Evolutionary conservation across 2,113 vertebrate genomes (phyloP), one percentile per base, ranked within the genome.

Genomic region (Opisthocomus hoazin): DNA sequence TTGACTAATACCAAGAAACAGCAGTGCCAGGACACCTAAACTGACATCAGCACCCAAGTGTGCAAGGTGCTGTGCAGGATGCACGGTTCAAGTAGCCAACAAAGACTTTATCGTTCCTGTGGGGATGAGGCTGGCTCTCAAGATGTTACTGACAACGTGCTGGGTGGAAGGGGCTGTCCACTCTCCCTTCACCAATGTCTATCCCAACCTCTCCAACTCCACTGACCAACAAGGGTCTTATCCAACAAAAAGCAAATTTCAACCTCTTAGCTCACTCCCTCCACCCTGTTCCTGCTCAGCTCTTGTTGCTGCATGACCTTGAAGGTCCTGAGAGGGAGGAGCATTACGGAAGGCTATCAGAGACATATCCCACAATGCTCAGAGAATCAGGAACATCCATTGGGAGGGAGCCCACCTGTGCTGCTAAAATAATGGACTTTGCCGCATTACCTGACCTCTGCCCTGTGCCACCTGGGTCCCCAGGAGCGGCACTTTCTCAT

Each of bases 21-120:
- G 48, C 53, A 77, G 20, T 12, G 29, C 57, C 75, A 61, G 63
- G 81, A 76, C 46, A 46, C n/a, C 15, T 84, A 80, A 56, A 63
- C 12, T 39, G 70, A 66, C 20, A 61, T 22, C 66, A 79, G 37
- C 61, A 57, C 10, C 57, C 20, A 6, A 32, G 17, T 1, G 32
- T 15, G 18, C 29, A 34, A 54, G 21, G 21, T 76, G 71, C 29
- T 65, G 37, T 24, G 51, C n/a, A 36, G 65, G 26, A 50, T 29
- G 36, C 9, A 10, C 0, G 1, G 21, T 8, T 32, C 54, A 46
- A 73, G 22, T 16, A 78, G 34, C 6, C 5, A 0, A 15, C 18
- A 43, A 61, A 37, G 36, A 11, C 9, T 36, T 56, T 14, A 6
- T 34, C 30, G 1, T 34, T 73, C 61, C 36, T n/a, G 13, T 8